phyloP scores from a whole-genome alignment of 2,797 vertebrate genomes.

The Loriculus beryllinus region DNA sequence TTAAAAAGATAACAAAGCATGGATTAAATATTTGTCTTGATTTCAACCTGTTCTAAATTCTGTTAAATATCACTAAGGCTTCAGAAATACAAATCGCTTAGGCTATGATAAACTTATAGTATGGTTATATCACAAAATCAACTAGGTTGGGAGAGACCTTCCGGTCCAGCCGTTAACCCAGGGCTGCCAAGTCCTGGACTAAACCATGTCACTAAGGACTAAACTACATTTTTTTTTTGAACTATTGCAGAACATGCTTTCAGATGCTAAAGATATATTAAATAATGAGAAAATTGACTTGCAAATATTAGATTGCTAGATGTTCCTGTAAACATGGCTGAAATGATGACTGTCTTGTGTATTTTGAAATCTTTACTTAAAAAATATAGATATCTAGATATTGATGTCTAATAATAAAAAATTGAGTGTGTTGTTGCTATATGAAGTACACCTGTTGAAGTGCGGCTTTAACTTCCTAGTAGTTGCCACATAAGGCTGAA shows the following conservation, averaged over 20 bases:
- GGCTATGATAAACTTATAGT: slow-evolving; percentile 21
- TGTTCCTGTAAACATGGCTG: background rate
- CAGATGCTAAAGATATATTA: slow-evolving; percentile 23
- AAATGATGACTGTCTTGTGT: background rate
- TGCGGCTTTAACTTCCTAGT: background rate
- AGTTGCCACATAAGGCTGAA: fast-evolving
- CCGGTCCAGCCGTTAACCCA: background rate
- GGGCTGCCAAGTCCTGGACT: background rate
- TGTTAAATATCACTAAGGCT: slow-evolving; percentile 1
- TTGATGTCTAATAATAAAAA: background rate
- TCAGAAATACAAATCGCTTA: slow-evolving; percentile 8
- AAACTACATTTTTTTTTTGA: background rate
- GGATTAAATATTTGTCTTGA: background rate
- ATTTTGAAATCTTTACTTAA: background rate
- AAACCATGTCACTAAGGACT: background rate
- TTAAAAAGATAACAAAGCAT: background rate
- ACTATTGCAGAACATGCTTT: slow-evolving; percentile 1
- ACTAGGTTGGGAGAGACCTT: background rate
- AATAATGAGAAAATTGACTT: slow-evolving; percentile 43
- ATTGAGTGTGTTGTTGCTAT: background rate
- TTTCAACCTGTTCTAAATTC: background rate
- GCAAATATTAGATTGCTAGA: slow-evolving; percentile 6
- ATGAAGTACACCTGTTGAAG: background rate
- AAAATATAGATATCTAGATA: background rate
- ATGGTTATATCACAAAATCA: background rate